Evolutionary conservation across 2,113 vertebrate genomes (phyloP), one percentile per base, ranked within the genome.

Genomic region (Rhabdornis inornatus): DNA sequence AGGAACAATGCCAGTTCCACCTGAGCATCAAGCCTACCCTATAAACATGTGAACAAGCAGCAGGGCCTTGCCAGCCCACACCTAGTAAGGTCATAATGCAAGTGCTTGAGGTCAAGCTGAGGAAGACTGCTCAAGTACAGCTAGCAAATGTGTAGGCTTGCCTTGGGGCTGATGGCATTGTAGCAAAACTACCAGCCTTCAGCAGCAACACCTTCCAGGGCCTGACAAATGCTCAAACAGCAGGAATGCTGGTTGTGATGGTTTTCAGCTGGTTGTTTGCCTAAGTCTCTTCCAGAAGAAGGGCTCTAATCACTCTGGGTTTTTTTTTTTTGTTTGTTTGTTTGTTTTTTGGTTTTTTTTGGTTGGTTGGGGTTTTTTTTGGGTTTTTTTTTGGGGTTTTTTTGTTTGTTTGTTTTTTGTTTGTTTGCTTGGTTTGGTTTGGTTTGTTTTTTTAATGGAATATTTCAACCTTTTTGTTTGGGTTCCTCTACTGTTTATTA

Each of bases 41-140:
- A 2, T 57, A 71, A 69, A 30, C 23, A 11, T 0, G 2, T 30
- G 64, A 84, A n/a, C 0, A 2, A 71, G 24, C 33, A 49, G 31
- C 18, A 28, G n/a, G 42, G 20, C 61, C n/a, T 83, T 83, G 70
- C 57, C 30, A 18, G 7, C 22, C 16, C 68, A 33, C 21, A 45
- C 27, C 37, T 27, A 39, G 30, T 33, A 31, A 52, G 31, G 30
- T 60, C 59, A 30, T 59, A 74, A 74, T 83, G 37, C 59, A 70
- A 30, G 47, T 28, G 31, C 27, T 78, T 45, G n/a, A 78, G n/a
- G 63, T 92, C 27, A 69, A 65, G 74, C 49, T 78, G 44, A 63
- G 72, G 25, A 82, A 17, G 16, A 49, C 35, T 53, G 37, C 39
- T 57, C 20, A 61, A 30, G 30, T 45, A 61, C 44, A 61, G 42